phyloP scores from a whole-genome alignment of 2,797 vertebrate species.

The Sebastes alutus region DNA sequence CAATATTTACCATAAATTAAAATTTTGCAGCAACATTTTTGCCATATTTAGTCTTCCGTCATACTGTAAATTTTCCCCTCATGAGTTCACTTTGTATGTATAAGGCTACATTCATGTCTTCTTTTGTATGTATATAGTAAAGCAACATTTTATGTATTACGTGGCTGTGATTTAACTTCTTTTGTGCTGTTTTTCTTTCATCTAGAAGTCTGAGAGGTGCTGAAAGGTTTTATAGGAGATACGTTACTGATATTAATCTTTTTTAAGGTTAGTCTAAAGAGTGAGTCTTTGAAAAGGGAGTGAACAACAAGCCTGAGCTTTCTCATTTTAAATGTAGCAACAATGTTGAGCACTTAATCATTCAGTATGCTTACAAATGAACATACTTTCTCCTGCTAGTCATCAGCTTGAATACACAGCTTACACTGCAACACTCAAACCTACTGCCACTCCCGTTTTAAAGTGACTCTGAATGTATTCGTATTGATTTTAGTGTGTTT shows the following conservation, averaged over 20 bases:
- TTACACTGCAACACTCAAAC: conserved; percentile 1
- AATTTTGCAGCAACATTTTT: conserved; percentile 34
- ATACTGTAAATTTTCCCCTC: background rate
- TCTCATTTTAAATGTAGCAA: conserved; percentile 66
- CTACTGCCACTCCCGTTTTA: conserved; percentile 39
- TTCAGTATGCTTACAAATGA: conserved; percentile 30
- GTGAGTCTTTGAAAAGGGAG: conserved; percentile 12
- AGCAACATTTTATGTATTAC: conserved; percentile 33
- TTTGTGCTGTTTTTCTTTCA: conserved; percentile 36
- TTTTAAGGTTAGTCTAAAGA: conserved; percentile 9
- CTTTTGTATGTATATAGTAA: conserved; percentile 58
- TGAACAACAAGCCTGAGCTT: conserved; percentile 19
- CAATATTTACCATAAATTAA: conserved; percentile 47
- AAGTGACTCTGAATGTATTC: conserved; percentile 67
- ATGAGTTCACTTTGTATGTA: conserved; percentile 23
- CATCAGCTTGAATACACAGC: conserved; percentile 26
- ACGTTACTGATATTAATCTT: background rate
- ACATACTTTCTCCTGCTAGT: background rate
- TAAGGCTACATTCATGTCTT: conserved; percentile 12
- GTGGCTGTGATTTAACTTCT: conserved; percentile 33
- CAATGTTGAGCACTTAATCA: conserved; percentile 52
- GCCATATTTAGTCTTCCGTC: conserved; percentile 75
- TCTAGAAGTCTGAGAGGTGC: background rate
- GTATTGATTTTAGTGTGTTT: conserved; percentile 57
- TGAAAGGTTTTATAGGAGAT: background rate